A percentile compares a stretch with the other conserved stretches of the same genome.
Evolutionary conservation across 1,140 invertebrate species (phyloP).

Genomic region (Tribolium castaneum): DNA sequence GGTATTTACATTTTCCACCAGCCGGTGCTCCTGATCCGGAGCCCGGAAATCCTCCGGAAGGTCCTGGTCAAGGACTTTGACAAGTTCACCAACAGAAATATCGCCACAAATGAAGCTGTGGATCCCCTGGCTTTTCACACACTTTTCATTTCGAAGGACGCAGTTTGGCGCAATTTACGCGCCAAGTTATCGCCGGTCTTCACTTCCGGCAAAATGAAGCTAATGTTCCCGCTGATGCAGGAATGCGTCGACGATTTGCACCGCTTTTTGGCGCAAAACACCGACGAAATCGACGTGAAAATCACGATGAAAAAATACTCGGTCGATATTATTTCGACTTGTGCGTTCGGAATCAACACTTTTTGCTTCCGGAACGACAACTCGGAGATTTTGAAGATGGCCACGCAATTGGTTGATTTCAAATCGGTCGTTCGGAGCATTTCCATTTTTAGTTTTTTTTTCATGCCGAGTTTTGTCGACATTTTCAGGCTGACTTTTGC

Average conservation of each 20-base stretch:
- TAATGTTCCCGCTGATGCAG: constrained; percentile 46
- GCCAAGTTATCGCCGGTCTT: constrained; percentile 43
- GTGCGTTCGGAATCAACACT: constrained; percentile 44
- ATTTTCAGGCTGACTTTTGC: constrained; percentile 52
- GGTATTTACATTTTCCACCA: constrained; percentile 63
- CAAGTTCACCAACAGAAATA: constrained; percentile 36
- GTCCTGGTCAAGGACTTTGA: constrained; percentile 59
- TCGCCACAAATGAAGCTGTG: constrained; percentile 6
- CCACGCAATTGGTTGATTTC: constrained; percentile 33
- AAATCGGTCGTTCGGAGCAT: constrained; percentile 31
- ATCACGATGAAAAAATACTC: constrained; percentile 36
- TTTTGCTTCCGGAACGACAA: constrained; percentile 40
- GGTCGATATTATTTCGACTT: constrained; percentile 46
- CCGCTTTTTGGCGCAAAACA: constrained; percentile 2
- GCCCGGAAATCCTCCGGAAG: constrained; percentile 65
- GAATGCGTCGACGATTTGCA: constrained; percentile 40
- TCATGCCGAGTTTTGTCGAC: constrained; percentile 49
- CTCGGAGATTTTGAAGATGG: constrained; percentile 30
- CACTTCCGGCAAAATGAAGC: constrained; percentile 47
- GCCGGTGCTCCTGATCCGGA: constrained; percentile 58
- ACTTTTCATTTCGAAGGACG: constrained; percentile 37
- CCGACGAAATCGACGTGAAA: constrained; percentile 2
- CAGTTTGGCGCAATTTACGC: constrained; percentile 39
- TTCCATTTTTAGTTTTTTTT: constrained; percentile 46
- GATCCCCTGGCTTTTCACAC: constrained; percentile 35